Conservation (phyloP, 1,140 invertebrate species). For the Bombus sylvicola region DNA sequence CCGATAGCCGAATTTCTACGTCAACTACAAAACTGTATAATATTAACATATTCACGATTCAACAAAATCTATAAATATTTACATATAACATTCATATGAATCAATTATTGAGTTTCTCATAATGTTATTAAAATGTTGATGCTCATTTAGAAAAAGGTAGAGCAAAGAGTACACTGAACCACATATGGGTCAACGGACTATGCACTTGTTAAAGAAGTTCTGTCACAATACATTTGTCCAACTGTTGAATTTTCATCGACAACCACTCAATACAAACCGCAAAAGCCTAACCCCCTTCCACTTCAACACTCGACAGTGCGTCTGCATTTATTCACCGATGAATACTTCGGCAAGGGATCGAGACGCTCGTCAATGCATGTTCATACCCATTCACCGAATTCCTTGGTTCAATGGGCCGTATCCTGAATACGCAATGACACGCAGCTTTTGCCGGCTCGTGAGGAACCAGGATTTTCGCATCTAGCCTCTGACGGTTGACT, state of each 20-base stretch:
- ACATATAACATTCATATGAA: no score
- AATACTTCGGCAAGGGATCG: slow-evolving; percentile 37
- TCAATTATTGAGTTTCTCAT: no score
- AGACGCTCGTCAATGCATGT: slow-evolving; percentile 51
- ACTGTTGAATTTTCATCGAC: neutral
- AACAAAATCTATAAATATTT: no score
- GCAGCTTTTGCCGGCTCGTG: slow-evolving; percentile 55
- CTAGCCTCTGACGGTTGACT: neutral
- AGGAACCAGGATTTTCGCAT: slow-evolving; percentile 35
- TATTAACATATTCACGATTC: no score
- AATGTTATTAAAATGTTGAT: no score
- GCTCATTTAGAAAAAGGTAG: no score
- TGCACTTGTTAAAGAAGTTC: neutral
- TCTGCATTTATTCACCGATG: neutral
- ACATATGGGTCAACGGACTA: neutral
- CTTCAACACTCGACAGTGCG: neutral
- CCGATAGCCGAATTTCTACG: neutral
- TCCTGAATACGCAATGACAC: slow-evolving; percentile 78
- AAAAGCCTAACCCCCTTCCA: neutral
- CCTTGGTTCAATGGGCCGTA: slow-evolving; percentile 74
- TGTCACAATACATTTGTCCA: neutral
- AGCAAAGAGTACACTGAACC: neutral
- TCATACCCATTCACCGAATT: slow-evolving; percentile 78
- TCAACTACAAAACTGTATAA: neutral
- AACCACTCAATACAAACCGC: neutral